Percentiles rank a stretch among this genome's conserved stretches.
Conservation (phyloP, 2,888 invertebrate species). For the Aelia acuminata region DNA sequence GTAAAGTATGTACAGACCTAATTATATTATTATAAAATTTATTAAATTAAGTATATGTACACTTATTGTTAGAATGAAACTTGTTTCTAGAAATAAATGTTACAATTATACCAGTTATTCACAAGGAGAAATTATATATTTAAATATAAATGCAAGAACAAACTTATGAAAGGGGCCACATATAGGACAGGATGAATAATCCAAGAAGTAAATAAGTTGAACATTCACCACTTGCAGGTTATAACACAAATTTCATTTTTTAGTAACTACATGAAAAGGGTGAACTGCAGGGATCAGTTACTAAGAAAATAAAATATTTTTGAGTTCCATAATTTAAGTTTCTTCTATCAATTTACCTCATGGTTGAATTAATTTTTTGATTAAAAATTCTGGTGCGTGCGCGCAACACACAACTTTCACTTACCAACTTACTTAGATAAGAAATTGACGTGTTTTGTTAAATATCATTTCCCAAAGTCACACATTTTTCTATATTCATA, state of each 20-base stretch:
- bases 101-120: background rate
- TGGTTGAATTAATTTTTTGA: background rate
- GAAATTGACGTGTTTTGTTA: no score
- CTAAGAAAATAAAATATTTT: constrained; percentile 5
- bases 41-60: background rate
- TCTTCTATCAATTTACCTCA: background rate
- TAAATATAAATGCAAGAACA: constrained; percentile 20
- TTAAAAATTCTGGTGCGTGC: no score
- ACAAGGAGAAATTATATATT: background rate
- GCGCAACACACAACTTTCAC: no score
- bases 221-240: constrained; percentile 20
- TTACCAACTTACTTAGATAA: no score
- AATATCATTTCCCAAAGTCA: no score
- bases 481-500: no score
- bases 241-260: background rate
- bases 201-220: background rate
- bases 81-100: background rate
- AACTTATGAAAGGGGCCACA: background rate
- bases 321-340: background rate
- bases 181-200: constrained; percentile 5
- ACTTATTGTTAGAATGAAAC: no score
- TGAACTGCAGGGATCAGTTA: background rate
- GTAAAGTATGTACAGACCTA: background rate
- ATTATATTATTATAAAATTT: background rate
- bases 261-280: constrained; percentile 13